phyloP scores from a whole-genome alignment of 2,797 vertebrate genomes.

The Arnoldichthys spilopterus region DNA sequence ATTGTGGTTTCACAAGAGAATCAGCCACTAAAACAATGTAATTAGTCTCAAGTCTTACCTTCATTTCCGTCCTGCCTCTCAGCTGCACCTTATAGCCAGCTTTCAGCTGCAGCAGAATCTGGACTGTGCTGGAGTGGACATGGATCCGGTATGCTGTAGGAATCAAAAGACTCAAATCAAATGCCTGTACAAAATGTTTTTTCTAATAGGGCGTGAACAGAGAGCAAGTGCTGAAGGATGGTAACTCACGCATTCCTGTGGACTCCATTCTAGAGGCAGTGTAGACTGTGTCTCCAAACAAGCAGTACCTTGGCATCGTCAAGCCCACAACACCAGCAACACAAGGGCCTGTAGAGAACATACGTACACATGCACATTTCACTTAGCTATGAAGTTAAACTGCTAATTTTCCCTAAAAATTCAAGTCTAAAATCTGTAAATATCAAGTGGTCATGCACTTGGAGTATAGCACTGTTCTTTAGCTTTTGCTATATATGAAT shows the following conservation, averaged over 20 bases:
- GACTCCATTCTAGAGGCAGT: constrained; percentile 83
- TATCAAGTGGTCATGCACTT: too few relatives aligned
- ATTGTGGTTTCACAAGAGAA: too few relatives aligned
- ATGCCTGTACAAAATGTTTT: background rate
- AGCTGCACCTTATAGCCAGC: constrained; percentile 86
- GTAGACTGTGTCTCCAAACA: constrained; percentile 82
- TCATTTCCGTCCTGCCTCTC: constrained; percentile 83
- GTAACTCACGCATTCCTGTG: constrained; percentile 76
- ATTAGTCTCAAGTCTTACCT: constrained; percentile 70
- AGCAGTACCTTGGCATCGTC: constrained; percentile 83
- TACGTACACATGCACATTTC: background rate
- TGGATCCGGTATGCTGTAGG: constrained; percentile 88
- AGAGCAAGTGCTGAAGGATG: background rate
- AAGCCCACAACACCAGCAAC: constrained; percentile 82
- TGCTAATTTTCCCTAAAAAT: too few relatives aligned
- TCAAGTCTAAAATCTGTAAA: too few relatives aligned
- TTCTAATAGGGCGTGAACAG: background rate
- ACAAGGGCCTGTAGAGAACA: constrained; percentile 69
- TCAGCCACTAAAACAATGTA: too few relatives aligned
- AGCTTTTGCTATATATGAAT: too few relatives aligned
- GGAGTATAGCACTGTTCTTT: too few relatives aligned
- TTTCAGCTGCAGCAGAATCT: constrained; percentile 78
- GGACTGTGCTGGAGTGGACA: constrained; percentile 85
- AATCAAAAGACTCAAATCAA: constrained; percentile 2
- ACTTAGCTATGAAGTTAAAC: background rate